A percentile compares a stretch with the other conserved stretches of the same genome.
These are phyloP conservation scores for Lutraria rhynchaena DNA, from an alignment of 1,140 invertebrate species.

Conservation along the genomic window DNA sequence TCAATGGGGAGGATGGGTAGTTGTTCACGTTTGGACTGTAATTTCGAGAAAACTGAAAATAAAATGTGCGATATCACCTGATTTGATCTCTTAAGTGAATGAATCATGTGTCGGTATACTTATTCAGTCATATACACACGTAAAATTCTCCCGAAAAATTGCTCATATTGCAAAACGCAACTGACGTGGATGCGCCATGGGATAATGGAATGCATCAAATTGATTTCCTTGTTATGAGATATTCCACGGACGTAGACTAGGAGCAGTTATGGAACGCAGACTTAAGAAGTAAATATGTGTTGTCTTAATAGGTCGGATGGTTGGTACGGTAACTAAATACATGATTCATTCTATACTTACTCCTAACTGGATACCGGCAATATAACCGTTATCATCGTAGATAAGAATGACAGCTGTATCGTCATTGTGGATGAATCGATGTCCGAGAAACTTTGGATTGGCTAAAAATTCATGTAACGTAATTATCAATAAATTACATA, in stretches of 20 bases:
- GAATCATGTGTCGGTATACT: background rate
- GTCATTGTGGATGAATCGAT: slow-evolving; percentile 71
- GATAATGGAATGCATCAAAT: background rate
- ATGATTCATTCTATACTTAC: too few species aligned
- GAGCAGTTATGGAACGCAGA: background rate
- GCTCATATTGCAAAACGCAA: background rate
- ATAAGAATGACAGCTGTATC: slow-evolving; percentile 74
- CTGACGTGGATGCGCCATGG: background rate
- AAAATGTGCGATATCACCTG: background rate
- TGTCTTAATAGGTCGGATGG: too few species aligned
- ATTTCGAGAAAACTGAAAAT: slow-evolving; percentile 28
- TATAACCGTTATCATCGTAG: slow-evolving; percentile 75
- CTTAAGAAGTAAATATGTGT: too few species aligned
- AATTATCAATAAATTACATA: too few species aligned
- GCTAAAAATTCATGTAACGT: too few species aligned
- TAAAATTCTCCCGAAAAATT: background rate
- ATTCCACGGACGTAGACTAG: background rate
- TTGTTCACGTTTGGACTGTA: slow-evolving; percentile 29
- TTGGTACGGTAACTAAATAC: too few species aligned
- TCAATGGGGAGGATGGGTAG: slow-evolving; percentile 19
- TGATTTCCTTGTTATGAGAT: background rate
- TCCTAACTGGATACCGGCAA: slow-evolving; percentile 77
- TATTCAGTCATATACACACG: background rate
- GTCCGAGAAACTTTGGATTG: slow-evolving; percentile 65
- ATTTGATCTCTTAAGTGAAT: slow-evolving; percentile 20